Conservation (phyloP, 2,113 vertebrate genomes). For the Opisthocomus hoazin region DNA sequence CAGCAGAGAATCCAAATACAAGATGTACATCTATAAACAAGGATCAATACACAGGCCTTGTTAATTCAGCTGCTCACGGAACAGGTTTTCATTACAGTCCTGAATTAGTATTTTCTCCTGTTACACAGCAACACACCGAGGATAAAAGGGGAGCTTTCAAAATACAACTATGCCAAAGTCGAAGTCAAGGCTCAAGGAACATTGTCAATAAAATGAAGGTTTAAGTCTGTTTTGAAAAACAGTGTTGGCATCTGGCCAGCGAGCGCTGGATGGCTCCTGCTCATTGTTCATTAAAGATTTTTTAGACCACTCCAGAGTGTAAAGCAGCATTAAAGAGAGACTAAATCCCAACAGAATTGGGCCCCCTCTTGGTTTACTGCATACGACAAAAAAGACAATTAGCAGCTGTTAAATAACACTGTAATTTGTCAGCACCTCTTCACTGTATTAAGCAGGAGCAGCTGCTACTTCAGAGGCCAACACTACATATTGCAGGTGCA, state of each 20-base stretch:
- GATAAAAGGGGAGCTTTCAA: neutral
- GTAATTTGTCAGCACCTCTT: neutral
- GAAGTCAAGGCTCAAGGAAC: neutral
- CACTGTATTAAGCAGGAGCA: neutral
- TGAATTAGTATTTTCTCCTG: neutral
- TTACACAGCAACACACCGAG: neutral
- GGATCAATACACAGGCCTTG: neutral
- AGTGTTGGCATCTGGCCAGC: neutral
- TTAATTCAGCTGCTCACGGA: neutral
- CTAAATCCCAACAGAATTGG: neutral
- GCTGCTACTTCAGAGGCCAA: neutral
- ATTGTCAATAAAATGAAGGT: neutral
- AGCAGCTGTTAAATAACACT: neutral
- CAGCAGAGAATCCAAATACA: neutral
- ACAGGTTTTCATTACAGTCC: neutral
- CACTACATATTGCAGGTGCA: neutral
- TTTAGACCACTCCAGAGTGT: neutral
- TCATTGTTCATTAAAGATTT: neutral
- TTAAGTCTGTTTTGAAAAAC: neutral
- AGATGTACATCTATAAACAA: neutral
- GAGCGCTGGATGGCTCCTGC: accelerated
- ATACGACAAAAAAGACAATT: neutral
- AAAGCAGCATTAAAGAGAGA: neutral
- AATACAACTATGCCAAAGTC: neutral
- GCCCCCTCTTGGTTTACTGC: neutral